Percentiles rank a stretch among this genome's conserved stretches.
phyloP scores from a whole-genome alignment of 1,140 invertebrate species.

The Hestina assimilis region DNA sequence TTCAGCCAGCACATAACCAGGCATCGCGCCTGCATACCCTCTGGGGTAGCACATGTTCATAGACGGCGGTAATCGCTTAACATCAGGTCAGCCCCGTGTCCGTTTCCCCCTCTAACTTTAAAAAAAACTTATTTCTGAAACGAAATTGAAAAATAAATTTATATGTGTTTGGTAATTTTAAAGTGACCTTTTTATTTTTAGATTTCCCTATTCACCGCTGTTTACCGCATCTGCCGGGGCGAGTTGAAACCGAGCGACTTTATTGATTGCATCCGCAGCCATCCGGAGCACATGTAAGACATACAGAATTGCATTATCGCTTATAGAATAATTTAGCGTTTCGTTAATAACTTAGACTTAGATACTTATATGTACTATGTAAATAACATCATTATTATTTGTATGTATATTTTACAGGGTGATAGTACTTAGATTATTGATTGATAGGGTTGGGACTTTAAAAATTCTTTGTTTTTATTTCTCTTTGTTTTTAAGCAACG shows the following conservation, averaged over 20 bases:
- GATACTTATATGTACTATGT: conserved; percentile 15
- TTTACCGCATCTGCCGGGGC: conserved; percentile 94
- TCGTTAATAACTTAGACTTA: conserved; percentile 21
- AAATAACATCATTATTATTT: conserved; percentile 29
- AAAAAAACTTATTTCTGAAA: no score
- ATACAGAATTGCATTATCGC: conserved; percentile 29
- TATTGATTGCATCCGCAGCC: conserved; percentile 94
- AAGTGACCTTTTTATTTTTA: conserved; percentile 72
- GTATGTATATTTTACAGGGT: conserved; percentile 67
- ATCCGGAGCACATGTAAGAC: conserved; percentile 97
- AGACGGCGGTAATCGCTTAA: no score
- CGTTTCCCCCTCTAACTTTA: no score
- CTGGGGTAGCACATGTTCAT: no score
- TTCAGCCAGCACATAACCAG: no score
- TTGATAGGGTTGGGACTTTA: conserved; percentile 27
- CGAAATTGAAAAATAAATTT: no score
- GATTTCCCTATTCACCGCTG: conserved; percentile 97
- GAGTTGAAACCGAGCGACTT: conserved; percentile 89
- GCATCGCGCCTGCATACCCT: no score
- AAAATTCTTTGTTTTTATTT: not conserved
- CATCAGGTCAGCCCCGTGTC: no score
- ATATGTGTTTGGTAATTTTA: no score
- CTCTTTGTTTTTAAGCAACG: not conserved
- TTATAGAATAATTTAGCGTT: conserved; percentile 29
- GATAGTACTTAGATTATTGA: conserved; percentile 58